Evolutionary conservation across 2,797 vertebrate species (phyloP).

Genomic region (Tympanoctomys barrerae): DNA sequence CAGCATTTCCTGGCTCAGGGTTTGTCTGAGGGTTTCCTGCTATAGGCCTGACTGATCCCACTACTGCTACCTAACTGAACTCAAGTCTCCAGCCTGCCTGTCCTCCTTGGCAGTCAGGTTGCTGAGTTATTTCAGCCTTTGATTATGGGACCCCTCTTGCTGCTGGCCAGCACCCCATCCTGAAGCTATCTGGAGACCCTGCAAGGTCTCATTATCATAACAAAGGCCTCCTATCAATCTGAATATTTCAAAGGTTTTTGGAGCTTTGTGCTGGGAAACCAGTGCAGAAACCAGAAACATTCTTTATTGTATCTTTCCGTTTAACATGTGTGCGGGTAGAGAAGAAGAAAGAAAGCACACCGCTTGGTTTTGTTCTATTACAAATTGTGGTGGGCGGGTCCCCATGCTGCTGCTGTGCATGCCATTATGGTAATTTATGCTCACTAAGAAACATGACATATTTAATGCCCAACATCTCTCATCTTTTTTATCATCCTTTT

Average conservation of each 20-base stretch:
- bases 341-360: neutral
- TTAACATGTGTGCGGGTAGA: neutral
- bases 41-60: neutral
- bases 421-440: neutral
- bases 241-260: neutral
- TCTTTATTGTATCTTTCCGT: neutral
- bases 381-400: neutral
- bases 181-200: neutral
- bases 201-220: neutral
- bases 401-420: neutral
- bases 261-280: neutral
- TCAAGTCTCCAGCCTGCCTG: neutral
- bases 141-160: neutral
- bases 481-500: neutral
- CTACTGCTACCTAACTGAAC: neutral
- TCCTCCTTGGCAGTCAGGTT: neutral
- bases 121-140: neutral
- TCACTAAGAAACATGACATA: neutral
- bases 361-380: neutral
- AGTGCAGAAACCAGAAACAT: neutral
- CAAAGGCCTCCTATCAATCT: neutral
- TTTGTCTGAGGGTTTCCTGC: neutral
- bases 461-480: slow-evolving; percentile 13
- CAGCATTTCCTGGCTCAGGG: too few relatives aligned
- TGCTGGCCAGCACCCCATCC: neutral